Conservation (phyloP, 2,888 invertebrate species). For the Eugnorisma glareosa region DNA sequence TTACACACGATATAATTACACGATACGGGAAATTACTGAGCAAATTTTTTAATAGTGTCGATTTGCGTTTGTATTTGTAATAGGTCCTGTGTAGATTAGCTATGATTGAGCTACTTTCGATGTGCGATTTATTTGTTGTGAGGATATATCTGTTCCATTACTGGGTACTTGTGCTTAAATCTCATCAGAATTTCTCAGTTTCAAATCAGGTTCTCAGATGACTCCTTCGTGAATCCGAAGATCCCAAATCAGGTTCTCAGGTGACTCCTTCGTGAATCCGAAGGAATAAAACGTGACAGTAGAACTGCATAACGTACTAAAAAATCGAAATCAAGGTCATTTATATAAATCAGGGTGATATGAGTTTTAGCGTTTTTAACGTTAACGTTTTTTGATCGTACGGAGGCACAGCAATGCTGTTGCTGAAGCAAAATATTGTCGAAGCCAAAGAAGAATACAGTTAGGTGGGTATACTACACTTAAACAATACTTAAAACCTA, state of each 20-base stretch:
- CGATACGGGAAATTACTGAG: constrained; percentile 17
- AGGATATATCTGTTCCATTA: not conserved
- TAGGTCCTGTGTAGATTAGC: not conserved
- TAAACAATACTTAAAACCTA: constrained; percentile 47
- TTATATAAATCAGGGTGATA: not conserved
- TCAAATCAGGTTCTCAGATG: not conserved
- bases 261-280: not conserved
- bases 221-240: not conserved
- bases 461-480: constrained; percentile 8
- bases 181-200: not conserved
- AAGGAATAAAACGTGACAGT: not conserved
- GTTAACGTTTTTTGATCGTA: not conserved
- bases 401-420: not conserved
- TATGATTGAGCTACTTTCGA: not conserved
- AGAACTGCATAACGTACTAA: not conserved
- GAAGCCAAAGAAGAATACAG: not conserved
- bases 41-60: constrained; percentile 2
- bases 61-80: constrained; percentile 23
- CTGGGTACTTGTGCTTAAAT: not conserved
- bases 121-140: not conserved
- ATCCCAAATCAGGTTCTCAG: not conserved
- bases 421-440: not conserved
- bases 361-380: too few relatives aligned
- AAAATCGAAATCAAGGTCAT: not conserved
- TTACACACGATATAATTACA: constrained; percentile 50